Conservation (phyloP, 2,113 vertebrate species). For the Rissa tridactyla region DNA sequence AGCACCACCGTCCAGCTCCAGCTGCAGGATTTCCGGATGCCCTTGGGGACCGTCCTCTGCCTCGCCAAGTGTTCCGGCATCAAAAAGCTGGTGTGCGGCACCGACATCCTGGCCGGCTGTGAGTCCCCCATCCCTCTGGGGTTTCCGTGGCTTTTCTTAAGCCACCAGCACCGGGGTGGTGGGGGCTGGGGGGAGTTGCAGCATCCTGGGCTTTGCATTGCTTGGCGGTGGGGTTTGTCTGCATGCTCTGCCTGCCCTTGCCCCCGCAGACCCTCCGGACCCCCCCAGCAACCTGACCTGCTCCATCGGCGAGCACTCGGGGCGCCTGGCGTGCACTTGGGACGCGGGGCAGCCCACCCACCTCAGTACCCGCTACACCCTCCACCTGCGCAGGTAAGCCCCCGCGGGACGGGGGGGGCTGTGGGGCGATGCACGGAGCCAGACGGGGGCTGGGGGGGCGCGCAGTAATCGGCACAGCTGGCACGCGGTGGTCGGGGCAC, state of each 20-base stretch:
- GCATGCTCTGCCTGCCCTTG: neutral
- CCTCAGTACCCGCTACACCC: conserved; percentile 48
- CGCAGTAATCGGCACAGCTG: neutral
- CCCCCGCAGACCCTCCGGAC: conserved; percentile 70
- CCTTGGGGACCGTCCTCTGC: neutral
- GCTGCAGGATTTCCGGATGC: conserved; percentile 10
- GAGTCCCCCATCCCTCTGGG: neutral
- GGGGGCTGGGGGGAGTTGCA: accelerated
- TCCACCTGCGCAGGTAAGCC: conserved; percentile 68
- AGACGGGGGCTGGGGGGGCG: neutral
- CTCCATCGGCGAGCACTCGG: conserved; percentile 54
- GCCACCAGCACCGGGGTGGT: accelerated
- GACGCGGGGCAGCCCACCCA: conserved; percentile 16
- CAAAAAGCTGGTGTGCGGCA: conserved; percentile 33
- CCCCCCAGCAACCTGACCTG: conserved; percentile 68
- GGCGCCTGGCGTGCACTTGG: conserved; percentile 66
- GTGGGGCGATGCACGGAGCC: accelerated
- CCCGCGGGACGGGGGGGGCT: accelerated
- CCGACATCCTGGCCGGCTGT: conserved; percentile 70
- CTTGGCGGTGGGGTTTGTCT: neutral
- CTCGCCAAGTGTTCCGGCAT: neutral
- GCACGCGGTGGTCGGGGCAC: neutral
- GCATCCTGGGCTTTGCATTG: neutral
- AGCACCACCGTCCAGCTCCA: conserved; percentile 1
- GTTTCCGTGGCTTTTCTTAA: accelerated